Evolutionary conservation across 2,113 vertebrate species (phyloP), one percentile per base, ranked within the genome.

Genomic region (Phaethon lepturus): DNA sequence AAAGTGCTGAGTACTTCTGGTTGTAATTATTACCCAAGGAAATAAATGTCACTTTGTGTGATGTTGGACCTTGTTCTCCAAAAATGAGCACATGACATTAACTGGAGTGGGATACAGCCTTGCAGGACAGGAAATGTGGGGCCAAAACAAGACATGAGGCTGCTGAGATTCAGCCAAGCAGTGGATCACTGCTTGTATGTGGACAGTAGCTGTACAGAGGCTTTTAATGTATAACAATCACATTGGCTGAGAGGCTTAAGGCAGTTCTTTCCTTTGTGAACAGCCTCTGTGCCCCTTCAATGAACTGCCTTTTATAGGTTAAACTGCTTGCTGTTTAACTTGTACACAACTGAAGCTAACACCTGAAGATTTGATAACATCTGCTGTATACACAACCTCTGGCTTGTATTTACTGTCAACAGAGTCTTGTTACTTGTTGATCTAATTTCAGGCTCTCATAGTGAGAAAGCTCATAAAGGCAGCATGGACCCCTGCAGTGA

Each of bases 281-380:
- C 15, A 59, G 67, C 6, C 5, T 62, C 5, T 4, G 13, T 92
- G 74, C 22, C 76, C 49, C 58, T 81, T 88, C 45, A 67, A 1
- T 95, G 94, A 97, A 88, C 73, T 81, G 31, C n/a, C 40, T 62
- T 25, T 68, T 79, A 24, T 5, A 60, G 49, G 69, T 82, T 94
- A 64, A 95, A 73, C 28, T 86, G 42, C 58, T 67, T 95, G 62
- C 63, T 92, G 35, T 1, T 90, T 94, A 66, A 59, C 78, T 58
- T 79, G 52, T 66, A 35, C 62, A 45, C 67, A 86, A 44, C 55
- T 71, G 33, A 92, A 81, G 33, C 42, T 77, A 86, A 86, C 64
- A 93, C 83, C 80, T 95, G 83, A 93, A 79, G 89, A 38, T 84
- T 35, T 88, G 64, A 59, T 95, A 93, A 42, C 42, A 86, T 93